A percentile compares a stretch with the other conserved stretches of the same genome.
Evolutionary conservation across 2,888 invertebrate genomes (phyloP).

Genomic region (Cetonia aurata): DNA sequence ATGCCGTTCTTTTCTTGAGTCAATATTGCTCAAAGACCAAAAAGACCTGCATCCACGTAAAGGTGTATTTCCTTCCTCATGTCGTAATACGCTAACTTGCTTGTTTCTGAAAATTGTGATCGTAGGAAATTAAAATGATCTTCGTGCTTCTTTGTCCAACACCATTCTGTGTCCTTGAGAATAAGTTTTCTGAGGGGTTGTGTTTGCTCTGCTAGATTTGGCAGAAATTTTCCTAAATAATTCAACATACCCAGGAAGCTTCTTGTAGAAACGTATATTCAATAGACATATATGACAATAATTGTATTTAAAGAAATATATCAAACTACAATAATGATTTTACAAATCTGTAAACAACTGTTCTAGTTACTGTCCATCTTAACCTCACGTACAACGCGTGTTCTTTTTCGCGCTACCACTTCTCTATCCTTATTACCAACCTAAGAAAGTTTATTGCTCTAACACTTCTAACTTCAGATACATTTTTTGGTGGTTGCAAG

Average conservation of each 20-base stretch:
- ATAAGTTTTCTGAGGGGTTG: slow-evolving; percentile 25
- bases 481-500: slow-evolving; percentile 52
- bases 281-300: no score
- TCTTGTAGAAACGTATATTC: no score
- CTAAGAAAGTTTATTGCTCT: no score
- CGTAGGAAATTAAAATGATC: slow-evolving; percentile 26
- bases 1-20: slow-evolving; percentile 15
- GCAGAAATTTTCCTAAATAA: slow-evolving; percentile 52
- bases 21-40: slow-evolving; percentile 35
- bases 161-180: slow-evolving; percentile 38
- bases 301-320: no score
- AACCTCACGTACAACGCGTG: no score
- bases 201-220: slow-evolving; percentile 44
- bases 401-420: no score
- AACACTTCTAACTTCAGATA: slow-evolving; percentile 48
- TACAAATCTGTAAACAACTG: no score
- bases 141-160: slow-evolving; percentile 37
- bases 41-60: slow-evolving; percentile 36
- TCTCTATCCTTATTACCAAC: no score
- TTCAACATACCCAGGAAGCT: slow-evolving; percentile 57
- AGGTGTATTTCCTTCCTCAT: slow-evolving; percentile 29
- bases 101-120: slow-evolving; percentile 23
- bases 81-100: slow-evolving; percentile 38
- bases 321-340: no score
- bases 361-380: no score